phyloP scores from a whole-genome alignment of 2,113 vertebrate genomes.

The Anarrhichthys ocellatus region DNA sequence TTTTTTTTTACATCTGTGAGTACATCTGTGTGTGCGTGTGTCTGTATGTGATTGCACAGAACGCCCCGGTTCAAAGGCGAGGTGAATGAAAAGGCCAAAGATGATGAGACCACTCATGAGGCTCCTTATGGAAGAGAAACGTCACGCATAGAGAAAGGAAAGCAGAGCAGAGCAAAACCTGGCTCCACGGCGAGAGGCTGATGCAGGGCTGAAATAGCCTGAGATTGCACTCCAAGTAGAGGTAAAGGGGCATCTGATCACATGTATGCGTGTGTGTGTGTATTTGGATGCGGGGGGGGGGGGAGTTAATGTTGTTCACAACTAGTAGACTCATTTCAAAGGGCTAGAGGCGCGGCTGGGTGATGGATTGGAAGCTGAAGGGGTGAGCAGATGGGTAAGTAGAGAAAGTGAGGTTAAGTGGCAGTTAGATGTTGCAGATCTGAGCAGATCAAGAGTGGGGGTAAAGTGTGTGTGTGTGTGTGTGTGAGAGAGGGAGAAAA shows the following conservation, averaged over 20 bases:
- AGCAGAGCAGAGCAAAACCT: slow-evolving; percentile 81
- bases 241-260: slow-evolving; percentile 83
- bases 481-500: slow-evolving; percentile 50
- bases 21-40: slow-evolving; percentile 43
- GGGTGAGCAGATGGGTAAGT: slow-evolving; percentile 79
- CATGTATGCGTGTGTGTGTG: slow-evolving; percentile 37
- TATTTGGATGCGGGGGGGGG: slow-evolving; percentile 52
- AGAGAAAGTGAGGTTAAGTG: slow-evolving; percentile 87
- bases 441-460: slow-evolving; percentile 79
- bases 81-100: slow-evolving; percentile 80
- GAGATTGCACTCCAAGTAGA: slow-evolving; percentile 84
- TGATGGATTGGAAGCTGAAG: slow-evolving; percentile 78
- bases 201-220: slow-evolving; percentile 83
- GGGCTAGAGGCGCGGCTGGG: slow-evolving; percentile 63
- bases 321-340: slow-evolving; percentile 78
- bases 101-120: slow-evolving; percentile 83
- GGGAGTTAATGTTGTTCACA: slow-evolving; percentile 74
- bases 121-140: slow-evolving; percentile 77
- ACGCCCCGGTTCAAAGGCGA: slow-evolving; percentile 82
- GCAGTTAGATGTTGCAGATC: slow-evolving; percentile 84
- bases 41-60: slow-evolving; percentile 54
- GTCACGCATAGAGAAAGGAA: slow-evolving; percentile 82
- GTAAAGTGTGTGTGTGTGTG: slow-evolving; percentile 28
- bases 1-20: slow-evolving; percentile 51
- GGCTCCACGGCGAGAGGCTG: slow-evolving; percentile 71